Evolutionary conservation across 1,140 invertebrate genomes (phyloP).

Genomic region (Lepidurus couesii): DNA sequence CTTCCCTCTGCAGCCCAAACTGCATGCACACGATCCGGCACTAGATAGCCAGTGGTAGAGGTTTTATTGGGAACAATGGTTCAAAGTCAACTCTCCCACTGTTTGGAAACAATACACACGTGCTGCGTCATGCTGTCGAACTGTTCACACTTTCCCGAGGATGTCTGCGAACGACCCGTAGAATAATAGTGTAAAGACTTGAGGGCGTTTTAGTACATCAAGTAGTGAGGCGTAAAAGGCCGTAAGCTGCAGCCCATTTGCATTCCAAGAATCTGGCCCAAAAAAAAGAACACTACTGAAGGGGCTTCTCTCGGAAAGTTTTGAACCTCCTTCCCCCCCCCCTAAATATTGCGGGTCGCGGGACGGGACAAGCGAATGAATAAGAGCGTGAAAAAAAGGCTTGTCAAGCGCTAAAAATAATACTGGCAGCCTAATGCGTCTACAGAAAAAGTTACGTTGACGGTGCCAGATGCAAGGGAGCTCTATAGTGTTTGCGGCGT

Average conservation of each 20-base stretch:
- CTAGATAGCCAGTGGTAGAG: neutral
- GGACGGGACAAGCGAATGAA: constrained; percentile 16
- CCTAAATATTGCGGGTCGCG: constrained; percentile 1
- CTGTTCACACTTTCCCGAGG: constrained; percentile 11
- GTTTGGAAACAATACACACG: constrained; percentile 18
- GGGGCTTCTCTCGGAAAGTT: neutral
- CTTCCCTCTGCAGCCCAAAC: neutral
- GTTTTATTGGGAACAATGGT: constrained; percentile 3
- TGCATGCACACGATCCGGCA: neutral
- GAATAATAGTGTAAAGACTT: neutral
- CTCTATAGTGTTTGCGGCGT: neutral
- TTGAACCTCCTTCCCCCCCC: neutral
- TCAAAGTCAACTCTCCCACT: constrained; percentile 13
- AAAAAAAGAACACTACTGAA: constrained; percentile 2
- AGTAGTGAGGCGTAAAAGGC: neutral
- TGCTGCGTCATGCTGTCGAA: constrained; percentile 20
- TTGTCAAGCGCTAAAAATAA: constrained; percentile 19
- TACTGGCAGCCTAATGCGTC: constrained; percentile 18
- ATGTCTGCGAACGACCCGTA: neutral
- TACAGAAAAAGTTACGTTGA: neutral
- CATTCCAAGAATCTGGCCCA: constrained; percentile 14
- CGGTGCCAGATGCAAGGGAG: neutral
- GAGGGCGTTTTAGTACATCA: neutral
- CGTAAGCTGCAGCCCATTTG: neutral
- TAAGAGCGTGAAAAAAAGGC: neutral